A percentile compares a stretch with the other conserved stretches of the same genome.
Evolutionary conservation across 2,113 vertebrate genomes (phyloP).

Genomic region (human): DNA sequence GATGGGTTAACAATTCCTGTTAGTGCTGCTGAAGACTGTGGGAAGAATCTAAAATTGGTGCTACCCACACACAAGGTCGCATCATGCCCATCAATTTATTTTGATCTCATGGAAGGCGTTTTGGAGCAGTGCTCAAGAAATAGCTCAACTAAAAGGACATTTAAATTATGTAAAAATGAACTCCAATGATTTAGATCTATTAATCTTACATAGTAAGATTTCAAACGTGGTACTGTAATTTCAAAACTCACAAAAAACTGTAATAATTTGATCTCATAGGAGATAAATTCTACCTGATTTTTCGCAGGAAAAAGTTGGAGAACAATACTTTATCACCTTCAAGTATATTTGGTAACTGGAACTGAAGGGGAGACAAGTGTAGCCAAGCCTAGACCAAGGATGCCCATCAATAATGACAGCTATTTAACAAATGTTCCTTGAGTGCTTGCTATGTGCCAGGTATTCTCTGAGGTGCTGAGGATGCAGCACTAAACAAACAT

Average conservation of each 20-base stretch:
- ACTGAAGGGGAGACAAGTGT: neutral
- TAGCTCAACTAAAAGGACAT: slow-evolving; percentile 71
- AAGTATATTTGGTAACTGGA: neutral
- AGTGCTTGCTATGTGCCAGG: neutral
- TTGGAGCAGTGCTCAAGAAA: slow-evolving; percentile 68
- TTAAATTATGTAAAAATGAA: slow-evolving; percentile 65
- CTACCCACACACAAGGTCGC: slow-evolving; percentile 68
- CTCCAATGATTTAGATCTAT: slow-evolving; percentile 54
- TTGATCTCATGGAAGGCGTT: slow-evolving; percentile 76
- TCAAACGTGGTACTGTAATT: slow-evolving; percentile 59
- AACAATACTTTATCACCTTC: neutral
- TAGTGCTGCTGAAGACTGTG: slow-evolving; percentile 57
- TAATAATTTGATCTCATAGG: neutral
- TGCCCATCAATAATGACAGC: neutral
- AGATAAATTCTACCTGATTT: neutral
- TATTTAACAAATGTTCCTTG: neutral
- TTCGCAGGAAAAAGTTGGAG: neutral
- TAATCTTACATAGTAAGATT: slow-evolving; percentile 67
- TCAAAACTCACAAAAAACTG: slow-evolving; percentile 42
- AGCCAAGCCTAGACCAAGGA: neutral
- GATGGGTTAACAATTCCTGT: slow-evolving; percentile 42
- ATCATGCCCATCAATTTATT: slow-evolving; percentile 73
- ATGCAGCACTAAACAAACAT: neutral
- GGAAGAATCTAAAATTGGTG: slow-evolving; percentile 68
- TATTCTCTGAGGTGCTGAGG: neutral